Evolutionary conservation across 1,140 invertebrate genomes (phyloP).

Genomic region (Micrasema longulum): DNA sequence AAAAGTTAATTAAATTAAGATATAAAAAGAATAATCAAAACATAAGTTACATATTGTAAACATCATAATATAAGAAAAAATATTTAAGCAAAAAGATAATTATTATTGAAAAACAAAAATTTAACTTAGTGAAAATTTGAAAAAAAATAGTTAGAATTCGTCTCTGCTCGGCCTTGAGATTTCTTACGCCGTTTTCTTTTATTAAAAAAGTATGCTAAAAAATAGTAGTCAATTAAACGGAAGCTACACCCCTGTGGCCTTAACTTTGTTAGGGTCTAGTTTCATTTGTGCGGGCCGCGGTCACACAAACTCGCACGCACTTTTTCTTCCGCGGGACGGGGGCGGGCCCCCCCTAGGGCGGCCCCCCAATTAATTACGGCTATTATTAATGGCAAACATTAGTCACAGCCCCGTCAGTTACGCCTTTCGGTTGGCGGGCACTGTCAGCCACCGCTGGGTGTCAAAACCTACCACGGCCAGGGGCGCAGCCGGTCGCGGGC

Average conservation of each 20-base stretch:
- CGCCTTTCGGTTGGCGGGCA: constrained; percentile 50
- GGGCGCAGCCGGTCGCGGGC: constrained; percentile 12
- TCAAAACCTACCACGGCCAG: constrained; percentile 40
- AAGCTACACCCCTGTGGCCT: neutral
- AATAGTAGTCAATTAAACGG: too few relatives aligned
- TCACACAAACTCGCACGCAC: constrained; percentile 39
- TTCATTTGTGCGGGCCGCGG: constrained; percentile 35
- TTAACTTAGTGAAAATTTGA: too few relatives aligned
- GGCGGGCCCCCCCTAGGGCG: constrained; percentile 16
- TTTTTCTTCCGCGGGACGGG: constrained; percentile 40
- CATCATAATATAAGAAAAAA: too few relatives aligned
- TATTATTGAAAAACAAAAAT: too few relatives aligned
- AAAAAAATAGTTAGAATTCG: too few relatives aligned
- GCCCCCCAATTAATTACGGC: constrained; percentile 52
- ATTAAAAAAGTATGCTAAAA: too few relatives aligned
- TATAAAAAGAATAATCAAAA: too few relatives aligned
- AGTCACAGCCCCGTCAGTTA: constrained; percentile 52
- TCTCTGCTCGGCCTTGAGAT: too few relatives aligned
- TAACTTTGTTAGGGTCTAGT: constrained; percentile 24
- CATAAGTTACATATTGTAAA: too few relatives aligned
- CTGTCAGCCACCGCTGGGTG: constrained; percentile 47
- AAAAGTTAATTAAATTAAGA: too few relatives aligned
- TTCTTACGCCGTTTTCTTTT: too few relatives aligned
- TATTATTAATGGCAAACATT: constrained; percentile 55
- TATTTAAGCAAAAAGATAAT: too few relatives aligned